These are phyloP conservation scores for Brienomyrus longianalis DNA, from an alignment of 2,113 vertebrate species.

Conservation along the genomic window DNA sequence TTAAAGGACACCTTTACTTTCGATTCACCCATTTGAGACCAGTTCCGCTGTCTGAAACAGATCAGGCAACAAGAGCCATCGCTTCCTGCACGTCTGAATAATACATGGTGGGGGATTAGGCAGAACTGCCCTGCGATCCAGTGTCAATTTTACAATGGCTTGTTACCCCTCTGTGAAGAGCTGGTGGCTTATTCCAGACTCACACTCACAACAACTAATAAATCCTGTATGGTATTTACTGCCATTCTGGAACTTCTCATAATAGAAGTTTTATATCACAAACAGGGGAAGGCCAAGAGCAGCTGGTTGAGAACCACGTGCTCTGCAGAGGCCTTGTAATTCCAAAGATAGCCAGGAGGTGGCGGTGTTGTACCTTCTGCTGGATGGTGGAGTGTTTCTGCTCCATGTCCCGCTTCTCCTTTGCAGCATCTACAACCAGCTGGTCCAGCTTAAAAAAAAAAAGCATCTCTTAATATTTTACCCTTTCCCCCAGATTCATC, in stretches of 20 bases:
- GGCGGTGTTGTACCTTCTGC: constrained; percentile 73
- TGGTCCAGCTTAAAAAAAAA: constrained; percentile 75
- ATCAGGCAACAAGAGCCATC: background rate
- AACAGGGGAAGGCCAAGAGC: background rate
- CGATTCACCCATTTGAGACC: background rate
- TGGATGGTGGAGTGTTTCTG: constrained; percentile 89
- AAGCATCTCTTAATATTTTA: background rate
- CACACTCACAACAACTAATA: background rate
- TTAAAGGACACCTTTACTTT: background rate
- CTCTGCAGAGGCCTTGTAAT: background rate
- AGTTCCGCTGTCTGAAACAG: background rate
- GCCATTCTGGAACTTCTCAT: background rate
- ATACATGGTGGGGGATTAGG: background rate
- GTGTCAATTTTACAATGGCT: background rate
- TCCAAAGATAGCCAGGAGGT: background rate
- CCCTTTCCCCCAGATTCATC: background rate
- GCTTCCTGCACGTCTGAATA: background rate
- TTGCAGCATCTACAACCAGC: constrained; percentile 87
- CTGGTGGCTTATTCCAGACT: background rate
- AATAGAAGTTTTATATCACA: background rate
- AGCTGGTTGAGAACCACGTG: background rate
- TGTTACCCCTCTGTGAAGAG: background rate
- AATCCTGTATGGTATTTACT: background rate
- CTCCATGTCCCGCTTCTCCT: constrained; percentile 94
- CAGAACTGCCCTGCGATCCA: background rate